These are phyloP conservation scores for Holothuria glaberrima DNA, from an alignment of 35 echinoderm and acorn worm genomes.

Conservation along the genomic window DNA sequence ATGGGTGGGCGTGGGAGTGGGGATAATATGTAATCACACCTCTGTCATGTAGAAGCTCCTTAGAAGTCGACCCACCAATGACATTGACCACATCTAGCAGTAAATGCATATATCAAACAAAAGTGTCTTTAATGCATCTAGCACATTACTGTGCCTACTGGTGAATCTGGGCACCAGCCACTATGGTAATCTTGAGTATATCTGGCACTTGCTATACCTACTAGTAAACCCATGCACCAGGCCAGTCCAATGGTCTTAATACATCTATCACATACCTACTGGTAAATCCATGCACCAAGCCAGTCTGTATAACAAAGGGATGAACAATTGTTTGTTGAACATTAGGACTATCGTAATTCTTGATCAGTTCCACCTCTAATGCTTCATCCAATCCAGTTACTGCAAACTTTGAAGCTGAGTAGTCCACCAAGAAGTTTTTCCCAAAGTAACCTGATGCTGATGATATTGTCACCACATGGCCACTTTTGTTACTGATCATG, in stretches of 20 bases:
- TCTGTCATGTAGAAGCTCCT: too few relatives aligned
- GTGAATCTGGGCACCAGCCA: too few relatives aligned
- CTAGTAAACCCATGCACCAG: too few relatives aligned
- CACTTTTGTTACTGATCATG: conserved; percentile 71
- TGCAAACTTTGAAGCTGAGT: conserved; percentile 86
- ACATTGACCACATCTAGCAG: too few relatives aligned
- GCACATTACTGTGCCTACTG: too few relatives aligned
- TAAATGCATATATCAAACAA: too few relatives aligned
- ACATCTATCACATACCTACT: conserved; percentile 23
- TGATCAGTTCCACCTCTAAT: conserved; percentile 60
- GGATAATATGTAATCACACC: too few relatives aligned
- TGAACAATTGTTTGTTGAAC: conserved; percentile 74
- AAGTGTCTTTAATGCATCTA: too few relatives aligned
- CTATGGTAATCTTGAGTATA: too few relatives aligned
- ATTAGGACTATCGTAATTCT: conserved; percentile 62
- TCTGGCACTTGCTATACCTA: too few relatives aligned
- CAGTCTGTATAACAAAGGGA: conserved; percentile 81
- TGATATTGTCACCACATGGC: conserved; percentile 78
- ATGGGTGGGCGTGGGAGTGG: too few relatives aligned
- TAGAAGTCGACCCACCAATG: too few relatives aligned
- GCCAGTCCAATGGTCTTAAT: not conserved
- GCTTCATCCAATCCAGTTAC: conserved; percentile 76
- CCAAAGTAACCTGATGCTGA: conserved; percentile 72
- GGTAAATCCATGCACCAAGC: conserved; percentile 69
- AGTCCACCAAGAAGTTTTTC: conserved; percentile 68